Conservation (phyloP, 2,797 vertebrate species). For the Emys orbicularis region DNA sequence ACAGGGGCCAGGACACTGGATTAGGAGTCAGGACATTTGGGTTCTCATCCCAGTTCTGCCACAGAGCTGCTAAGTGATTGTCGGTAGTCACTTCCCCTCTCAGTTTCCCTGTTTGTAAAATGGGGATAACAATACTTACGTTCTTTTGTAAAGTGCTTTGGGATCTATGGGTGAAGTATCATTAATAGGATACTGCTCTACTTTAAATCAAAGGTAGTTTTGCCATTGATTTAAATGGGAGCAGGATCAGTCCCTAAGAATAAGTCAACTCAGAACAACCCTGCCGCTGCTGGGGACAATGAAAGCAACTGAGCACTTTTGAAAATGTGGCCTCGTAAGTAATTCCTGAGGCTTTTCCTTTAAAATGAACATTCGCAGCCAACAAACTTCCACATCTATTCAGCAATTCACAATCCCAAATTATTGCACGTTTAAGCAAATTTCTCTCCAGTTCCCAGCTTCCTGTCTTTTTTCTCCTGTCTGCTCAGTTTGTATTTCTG, state of each 20-base stretch:
- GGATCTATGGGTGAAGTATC: not conserved
- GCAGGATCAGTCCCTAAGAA: not conserved
- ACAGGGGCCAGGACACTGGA: not conserved
- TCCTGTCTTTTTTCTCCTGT: fast-evolving
- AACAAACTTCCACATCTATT: not conserved
- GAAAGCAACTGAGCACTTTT: not conserved
- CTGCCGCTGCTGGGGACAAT: not conserved
- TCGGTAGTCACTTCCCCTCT: not conserved
- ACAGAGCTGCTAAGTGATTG: not conserved
- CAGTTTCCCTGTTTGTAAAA: not conserved
- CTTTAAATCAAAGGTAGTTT: not conserved
- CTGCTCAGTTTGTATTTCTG: not conserved
- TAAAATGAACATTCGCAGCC: not conserved
- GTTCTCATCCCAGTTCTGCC: not conserved
- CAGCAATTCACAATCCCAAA: not conserved
- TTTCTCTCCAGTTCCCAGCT: not conserved
- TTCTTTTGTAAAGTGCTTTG: not conserved
- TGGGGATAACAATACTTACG: not conserved
- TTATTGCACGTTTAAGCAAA: not conserved
- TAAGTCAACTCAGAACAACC: not conserved
- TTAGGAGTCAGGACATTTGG: not conserved
- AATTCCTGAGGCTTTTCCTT: not conserved
- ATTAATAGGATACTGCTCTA: not conserved
- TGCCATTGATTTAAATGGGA: not conserved
- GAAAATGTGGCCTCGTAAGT: not conserved